phyloP scores from a whole-genome alignment of 2,113 vertebrate genomes.

The Chitala chitala region DNA sequence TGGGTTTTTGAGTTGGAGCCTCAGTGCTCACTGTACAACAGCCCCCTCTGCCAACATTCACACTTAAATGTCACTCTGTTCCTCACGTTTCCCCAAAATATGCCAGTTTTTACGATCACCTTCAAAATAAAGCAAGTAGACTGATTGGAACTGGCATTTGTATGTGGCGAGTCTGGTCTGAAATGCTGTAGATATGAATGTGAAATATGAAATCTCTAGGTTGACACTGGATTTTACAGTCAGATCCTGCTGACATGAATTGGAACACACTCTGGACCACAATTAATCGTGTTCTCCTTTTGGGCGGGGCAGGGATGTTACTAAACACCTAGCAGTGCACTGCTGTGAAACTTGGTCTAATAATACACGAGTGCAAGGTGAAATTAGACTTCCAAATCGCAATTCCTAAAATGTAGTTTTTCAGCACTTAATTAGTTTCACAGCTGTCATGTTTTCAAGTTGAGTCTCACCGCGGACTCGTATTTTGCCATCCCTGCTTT shows the following conservation, averaged over 20 bases:
- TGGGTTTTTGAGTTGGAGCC: neutral
- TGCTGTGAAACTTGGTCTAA: neutral
- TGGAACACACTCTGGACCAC: neutral
- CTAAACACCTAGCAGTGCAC: too few relatives aligned
- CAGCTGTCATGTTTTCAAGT: neutral
- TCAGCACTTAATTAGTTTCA: neutral
- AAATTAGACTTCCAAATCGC: neutral
- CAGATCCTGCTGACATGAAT: neutral
- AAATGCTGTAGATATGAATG: conserved; percentile 4
- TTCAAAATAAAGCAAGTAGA: conserved; percentile 4
- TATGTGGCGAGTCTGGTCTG: neutral
- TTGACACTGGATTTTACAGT: conserved; percentile 3
- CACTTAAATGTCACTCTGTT: conserved; percentile 7
- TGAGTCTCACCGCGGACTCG: neutral
- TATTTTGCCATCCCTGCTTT: neutral
- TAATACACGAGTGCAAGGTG: neutral
- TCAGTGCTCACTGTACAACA: neutral
- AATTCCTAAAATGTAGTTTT: neutral
- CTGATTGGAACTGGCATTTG: neutral
- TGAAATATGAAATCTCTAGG: neutral
- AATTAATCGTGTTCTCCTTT: neutral
- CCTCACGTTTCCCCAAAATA: neutral
- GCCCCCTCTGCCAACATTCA: conserved; percentile 12
- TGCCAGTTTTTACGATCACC: neutral
- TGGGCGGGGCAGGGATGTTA: too few relatives aligned